These are phyloP conservation scores for Xenentodon cancila DNA, from an alignment of 2,797 vertebrate species.

Conservation along the genomic window DNA sequence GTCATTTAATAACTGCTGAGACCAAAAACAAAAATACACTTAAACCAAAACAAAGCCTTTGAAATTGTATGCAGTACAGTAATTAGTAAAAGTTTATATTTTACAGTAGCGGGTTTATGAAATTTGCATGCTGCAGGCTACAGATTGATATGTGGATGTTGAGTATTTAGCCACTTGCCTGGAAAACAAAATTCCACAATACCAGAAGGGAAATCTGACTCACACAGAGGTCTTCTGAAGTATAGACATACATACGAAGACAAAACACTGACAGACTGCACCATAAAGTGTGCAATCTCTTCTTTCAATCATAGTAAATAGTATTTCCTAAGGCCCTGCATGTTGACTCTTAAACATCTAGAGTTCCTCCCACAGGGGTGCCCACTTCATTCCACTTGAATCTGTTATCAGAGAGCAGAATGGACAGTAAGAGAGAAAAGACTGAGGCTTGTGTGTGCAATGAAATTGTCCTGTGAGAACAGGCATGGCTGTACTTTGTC, in stretches of 20 bases:
- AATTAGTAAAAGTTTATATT: too few species aligned
- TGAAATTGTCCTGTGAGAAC: slow-evolving; percentile 63
- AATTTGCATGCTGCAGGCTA: too few species aligned
- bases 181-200: too few species aligned
- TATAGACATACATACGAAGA: slow-evolving; percentile 16
- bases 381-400: slow-evolving; percentile 58
- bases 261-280: slow-evolving; percentile 8
- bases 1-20: too few species aligned
- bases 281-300: slow-evolving; percentile 49
- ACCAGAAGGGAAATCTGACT: slow-evolving; percentile 5
- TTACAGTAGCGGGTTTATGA: too few species aligned
- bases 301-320: slow-evolving; percentile 54
- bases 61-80: too few species aligned
- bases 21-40: too few species aligned
- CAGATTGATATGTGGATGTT: too few species aligned
- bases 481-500: slow-evolving; percentile 57
- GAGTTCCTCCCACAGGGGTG: slow-evolving; percentile 57
- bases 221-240: slow-evolving; percentile 20
- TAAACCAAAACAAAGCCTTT: too few species aligned
- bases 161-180: too few species aligned
- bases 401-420: slow-evolving; percentile 51
- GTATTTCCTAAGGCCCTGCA: slow-evolving; percentile 40
- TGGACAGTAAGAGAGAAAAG: slow-evolving; percentile 37
- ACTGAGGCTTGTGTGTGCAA: slow-evolving; percentile 43
- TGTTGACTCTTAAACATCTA: slow-evolving; percentile 66